Evolutionary conservation across 1,140 invertebrate genomes (phyloP).

Genomic region (Bombus confusus): DNA sequence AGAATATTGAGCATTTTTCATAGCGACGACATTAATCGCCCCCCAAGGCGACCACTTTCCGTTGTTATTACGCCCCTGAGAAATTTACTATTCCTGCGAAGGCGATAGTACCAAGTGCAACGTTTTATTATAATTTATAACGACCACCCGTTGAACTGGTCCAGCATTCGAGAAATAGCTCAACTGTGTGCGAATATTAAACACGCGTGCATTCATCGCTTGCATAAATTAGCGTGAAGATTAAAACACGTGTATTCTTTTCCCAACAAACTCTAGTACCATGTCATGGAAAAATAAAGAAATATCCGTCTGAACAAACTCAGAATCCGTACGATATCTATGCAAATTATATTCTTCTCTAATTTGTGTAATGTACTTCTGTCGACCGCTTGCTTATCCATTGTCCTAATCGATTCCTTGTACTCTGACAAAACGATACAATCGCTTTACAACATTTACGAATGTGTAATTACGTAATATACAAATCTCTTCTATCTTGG

Average conservation of each 20-base stretch:
- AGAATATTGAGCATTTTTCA: conserved; percentile 42
- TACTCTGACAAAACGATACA: no score
- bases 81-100: conserved; percentile 62
- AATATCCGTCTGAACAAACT: neutral
- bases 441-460: no score
- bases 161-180: conserved; percentile 42
- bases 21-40: conserved; percentile 48
- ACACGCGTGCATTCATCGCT: neutral
- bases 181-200: neutral
- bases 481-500: neutral
- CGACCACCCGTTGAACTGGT: conserved; percentile 35
- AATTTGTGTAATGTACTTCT: no score
- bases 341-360: no score
- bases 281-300: neutral
- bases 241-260: neutral
- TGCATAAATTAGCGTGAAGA: neutral
- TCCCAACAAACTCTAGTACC: neutral
- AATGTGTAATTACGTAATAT: no score
- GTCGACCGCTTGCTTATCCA: no score
- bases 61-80: conserved; percentile 58
- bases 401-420: no score
- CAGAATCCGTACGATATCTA: no score
- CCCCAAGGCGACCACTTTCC: conserved; percentile 43
- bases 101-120: conserved; percentile 48
- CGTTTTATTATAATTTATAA: conserved; percentile 53